phyloP scores from a whole-genome alignment of 2,888 invertebrate genomes.

The Hemithea aestivaria region DNA sequence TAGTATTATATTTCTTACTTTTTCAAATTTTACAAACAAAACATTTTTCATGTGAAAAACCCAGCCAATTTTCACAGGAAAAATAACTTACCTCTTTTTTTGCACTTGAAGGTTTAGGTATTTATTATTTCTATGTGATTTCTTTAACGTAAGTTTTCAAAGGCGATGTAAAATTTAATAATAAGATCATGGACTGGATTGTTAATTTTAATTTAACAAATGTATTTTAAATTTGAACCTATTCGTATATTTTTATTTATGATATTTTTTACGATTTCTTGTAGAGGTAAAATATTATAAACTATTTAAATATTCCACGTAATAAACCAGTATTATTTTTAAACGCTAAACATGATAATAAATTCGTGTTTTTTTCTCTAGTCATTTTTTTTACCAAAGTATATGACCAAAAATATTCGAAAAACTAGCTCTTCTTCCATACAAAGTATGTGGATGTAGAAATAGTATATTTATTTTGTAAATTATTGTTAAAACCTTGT shows the following conservation, averaged over 20 bases:
- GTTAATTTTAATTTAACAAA: conserved; percentile 26
- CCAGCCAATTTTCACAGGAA: conserved; percentile 63
- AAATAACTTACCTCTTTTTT: conserved; percentile 24
- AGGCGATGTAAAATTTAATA: conserved; percentile 33
- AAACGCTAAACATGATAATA: no score
- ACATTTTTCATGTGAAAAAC: conserved; percentile 52
- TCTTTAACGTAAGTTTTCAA: conserved; percentile 23
- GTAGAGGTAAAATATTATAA: no score
- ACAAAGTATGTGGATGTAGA: conserved; percentile 4
- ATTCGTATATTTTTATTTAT: no score
- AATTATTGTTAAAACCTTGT: conserved; percentile 21
- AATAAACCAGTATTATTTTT: no score
- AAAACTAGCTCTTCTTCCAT: background rate
- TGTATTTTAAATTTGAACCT: no score
- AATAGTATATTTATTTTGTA: conserved; percentile 15
- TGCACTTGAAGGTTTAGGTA: no score
- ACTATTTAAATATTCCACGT: no score
- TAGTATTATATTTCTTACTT: background rate
- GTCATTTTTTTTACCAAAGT: conserved; percentile 11
- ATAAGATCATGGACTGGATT: conserved; percentile 46
- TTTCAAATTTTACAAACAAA: background rate
- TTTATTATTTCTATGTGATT: no score
- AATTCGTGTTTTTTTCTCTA: no score
- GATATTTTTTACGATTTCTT: no score
- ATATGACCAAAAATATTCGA: no score